Percentiles rank a stretch among this genome's conserved stretches.
phyloP scores from a whole-genome alignment of 53 echinoderm and acorn worm genomes.

The Antedon mediterranea region DNA sequence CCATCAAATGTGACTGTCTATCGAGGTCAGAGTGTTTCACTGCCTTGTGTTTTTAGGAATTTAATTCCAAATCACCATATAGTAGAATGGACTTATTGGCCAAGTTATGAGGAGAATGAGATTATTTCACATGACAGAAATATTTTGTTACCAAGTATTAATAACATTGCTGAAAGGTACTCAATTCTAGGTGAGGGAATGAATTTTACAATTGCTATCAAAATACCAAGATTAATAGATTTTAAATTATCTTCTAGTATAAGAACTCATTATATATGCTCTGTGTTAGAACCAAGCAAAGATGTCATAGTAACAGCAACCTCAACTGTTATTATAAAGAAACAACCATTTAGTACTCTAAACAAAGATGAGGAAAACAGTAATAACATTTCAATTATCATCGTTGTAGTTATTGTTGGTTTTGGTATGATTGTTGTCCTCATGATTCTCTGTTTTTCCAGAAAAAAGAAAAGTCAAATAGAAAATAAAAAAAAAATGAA shows the following conservation, averaged over 20 bases:
- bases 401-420: not conserved
- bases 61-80: not conserved
- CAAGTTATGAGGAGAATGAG: not conserved
- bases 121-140: not conserved
- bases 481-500: not conserved
- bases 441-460: not conserved
- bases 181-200: not conserved
- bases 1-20: not conserved
- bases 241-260: too few species aligned
- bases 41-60: not conserved
- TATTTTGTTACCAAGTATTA: not conserved
- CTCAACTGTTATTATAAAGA: not conserved
- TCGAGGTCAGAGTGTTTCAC: not conserved
- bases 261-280: too few species aligned
- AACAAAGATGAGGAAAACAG: not conserved
- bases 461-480: not conserved
- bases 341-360: not conserved
- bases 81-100: not conserved
- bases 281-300: not conserved
- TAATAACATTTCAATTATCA: not conserved
- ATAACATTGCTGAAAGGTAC: not conserved
- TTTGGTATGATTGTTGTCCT: not conserved
- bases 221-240: not conserved
- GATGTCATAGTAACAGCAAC: not conserved
- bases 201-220: not conserved